Evolutionary conservation across 2,888 invertebrate species (phyloP), one percentile per base, ranked within the genome.

Genomic region (Xestia rhomboidea): DNA sequence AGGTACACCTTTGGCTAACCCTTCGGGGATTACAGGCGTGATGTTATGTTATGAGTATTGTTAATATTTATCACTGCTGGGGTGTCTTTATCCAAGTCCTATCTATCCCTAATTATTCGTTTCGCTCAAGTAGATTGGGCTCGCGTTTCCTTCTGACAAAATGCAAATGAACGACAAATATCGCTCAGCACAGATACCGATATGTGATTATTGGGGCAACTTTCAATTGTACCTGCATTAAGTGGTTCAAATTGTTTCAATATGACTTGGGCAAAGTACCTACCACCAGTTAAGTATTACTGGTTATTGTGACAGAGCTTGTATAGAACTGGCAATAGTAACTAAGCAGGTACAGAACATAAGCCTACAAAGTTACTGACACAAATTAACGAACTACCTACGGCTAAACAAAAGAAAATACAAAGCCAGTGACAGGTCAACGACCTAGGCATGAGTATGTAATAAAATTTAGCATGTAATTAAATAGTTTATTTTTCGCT

Each of bases 311-410:
- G 87, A 82, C 85, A 88, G 82, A 83, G 76, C 54, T 49, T 57
- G 54, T 69, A 62, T 80, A n/a, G n/a, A n/a, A 78, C 83, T 84
- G 57, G 76, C 78, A 83, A 86, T 76, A 78, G 81, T 78, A 73
- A 82, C 83, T 81, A 80, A 21, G 41, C 38, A 73, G 30, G 63
- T 75, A 85, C 76, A 83, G 69, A 64, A 77, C 75, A 71, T 73
- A 73, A 75, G 67, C 89, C 89, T 80, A 85, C 81, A 86, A 74
- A 88, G 81, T 83, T 77, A 86, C 84, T 88, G 86, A 87, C 87
- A 89, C 83, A 83, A 88, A 89, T 85, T 81, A 88, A 83, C 79
- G 49, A 72, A 68, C 76, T 73, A 80, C 73, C 57, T 75, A 82
- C 67, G 6, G 7, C 64, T 41, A 74, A 85, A 89, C 83, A 86